phyloP scores from a whole-genome alignment of 2,113 vertebrate species.

The Zingel zingel region DNA sequence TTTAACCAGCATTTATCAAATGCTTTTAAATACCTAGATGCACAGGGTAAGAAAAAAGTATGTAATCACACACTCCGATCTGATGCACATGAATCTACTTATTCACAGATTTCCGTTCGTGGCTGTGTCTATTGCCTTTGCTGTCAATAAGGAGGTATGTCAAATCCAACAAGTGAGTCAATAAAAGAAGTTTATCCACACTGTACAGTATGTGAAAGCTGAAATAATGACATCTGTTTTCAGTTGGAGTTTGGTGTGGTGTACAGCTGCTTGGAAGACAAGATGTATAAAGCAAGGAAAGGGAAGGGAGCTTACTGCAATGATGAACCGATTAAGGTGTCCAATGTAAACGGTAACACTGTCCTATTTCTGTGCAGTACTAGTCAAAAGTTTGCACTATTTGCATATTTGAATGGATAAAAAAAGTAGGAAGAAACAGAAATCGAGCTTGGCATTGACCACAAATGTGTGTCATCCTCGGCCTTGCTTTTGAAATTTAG shows the following conservation, averaged over 20 bases:
- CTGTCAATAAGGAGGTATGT: conserved; percentile 92
- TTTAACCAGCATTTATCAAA: not conserved
- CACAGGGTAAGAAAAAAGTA: not conserved
- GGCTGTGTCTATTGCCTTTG: conserved; percentile 96
- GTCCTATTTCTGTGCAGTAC: not conserved
- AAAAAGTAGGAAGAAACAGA: not conserved
- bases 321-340: conserved; percentile 89
- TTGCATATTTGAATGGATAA: not conserved
- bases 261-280: conserved; percentile 96
- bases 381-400: not conserved
- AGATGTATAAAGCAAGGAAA: conserved; percentile 94
- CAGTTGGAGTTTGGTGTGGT: conserved; percentile 96
- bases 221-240: conserved; percentile 8
- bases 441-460: not conserved
- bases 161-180: not conserved
- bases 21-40: not conserved
- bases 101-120: conserved; percentile 92
- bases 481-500: not conserved
- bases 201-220: not conserved
- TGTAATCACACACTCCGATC: not conserved
- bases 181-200: not conserved
- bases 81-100: not conserved
- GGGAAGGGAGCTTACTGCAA: conserved; percentile 94
- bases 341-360: conserved; percentile 87
- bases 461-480: not conserved